Conservation (phyloP, 2,797 vertebrate genomes). For the Micromesistius poutassou region DNA sequence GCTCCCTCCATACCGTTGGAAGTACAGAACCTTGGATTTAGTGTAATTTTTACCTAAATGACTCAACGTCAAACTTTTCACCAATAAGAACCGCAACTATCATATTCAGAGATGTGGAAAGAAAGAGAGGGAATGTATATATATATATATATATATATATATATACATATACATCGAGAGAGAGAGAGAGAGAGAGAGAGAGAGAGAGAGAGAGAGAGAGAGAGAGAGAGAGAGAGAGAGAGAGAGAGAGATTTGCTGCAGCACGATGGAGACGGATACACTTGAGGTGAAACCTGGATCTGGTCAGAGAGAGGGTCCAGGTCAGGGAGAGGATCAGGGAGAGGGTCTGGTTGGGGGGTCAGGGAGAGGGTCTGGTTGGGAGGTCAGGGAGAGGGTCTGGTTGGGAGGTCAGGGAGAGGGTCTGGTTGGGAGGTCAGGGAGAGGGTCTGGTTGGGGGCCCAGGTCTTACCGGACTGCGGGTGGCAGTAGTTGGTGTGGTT, state of each 20-base stretch:
- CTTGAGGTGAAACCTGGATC: background rate
- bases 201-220: background rate
- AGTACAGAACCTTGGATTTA: background rate
- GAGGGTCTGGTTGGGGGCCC: background rate
- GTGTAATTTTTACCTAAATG: background rate
- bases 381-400: background rate
- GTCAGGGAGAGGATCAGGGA: too few species aligned
- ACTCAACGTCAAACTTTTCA: background rate
- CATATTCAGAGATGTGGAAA: background rate
- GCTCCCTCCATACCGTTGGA: background rate
- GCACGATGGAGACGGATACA: background rate
- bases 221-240: background rate
- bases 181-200: too few species aligned
- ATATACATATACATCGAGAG: too few species aligned
- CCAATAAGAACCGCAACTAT: too few species aligned
- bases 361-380: background rate
- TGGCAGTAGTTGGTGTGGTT: constrained; percentile 83
- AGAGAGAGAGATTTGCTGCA: background rate
- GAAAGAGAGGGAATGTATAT: background rate
- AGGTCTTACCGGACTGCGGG: constrained; percentile 75
- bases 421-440: background rate
- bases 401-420: background rate
- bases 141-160: background rate
- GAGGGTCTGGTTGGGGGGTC: too few species aligned
- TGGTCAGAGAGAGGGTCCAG: too few species aligned